These are phyloP conservation scores for Gavia stellata DNA, from an alignment of 2,113 vertebrate species.

Conservation along the genomic window DNA sequence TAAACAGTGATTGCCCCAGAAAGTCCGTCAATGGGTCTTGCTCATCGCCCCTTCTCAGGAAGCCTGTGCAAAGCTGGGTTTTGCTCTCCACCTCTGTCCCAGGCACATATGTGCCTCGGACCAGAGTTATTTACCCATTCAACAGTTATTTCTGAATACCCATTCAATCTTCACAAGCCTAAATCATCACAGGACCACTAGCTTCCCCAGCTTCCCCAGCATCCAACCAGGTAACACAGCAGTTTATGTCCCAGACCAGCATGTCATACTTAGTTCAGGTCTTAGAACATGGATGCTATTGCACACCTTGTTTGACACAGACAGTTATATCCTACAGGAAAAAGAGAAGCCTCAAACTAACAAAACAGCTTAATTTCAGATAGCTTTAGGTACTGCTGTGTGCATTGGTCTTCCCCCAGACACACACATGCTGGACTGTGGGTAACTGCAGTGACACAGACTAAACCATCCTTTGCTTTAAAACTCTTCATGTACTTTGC, in stretches of 20 bases:
- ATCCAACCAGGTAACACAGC: background rate
- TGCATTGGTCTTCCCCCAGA: no score
- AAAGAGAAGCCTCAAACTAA: background rate
- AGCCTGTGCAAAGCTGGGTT: background rate
- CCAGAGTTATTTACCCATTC: background rate
- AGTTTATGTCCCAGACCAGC: background rate
- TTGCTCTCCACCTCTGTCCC: background rate
- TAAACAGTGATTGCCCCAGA: background rate
- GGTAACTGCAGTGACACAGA: background rate
- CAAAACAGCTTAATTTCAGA: background rate
- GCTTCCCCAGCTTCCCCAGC: background rate
- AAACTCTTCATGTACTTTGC: background rate
- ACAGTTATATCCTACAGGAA: background rate
- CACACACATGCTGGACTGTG: rapidly evolving
- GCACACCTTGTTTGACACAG: background rate
- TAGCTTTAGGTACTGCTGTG: background rate
- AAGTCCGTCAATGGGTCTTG: background rate
- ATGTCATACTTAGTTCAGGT: background rate
- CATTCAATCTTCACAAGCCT: background rate
- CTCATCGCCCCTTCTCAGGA: background rate
- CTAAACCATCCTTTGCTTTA: background rate
- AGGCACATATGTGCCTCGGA: background rate
- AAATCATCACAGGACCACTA: background rate
- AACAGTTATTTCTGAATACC: background rate
- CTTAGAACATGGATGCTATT: background rate